These are phyloP conservation scores for Xiphophorus maculatus DNA, from an alignment of 2,113 vertebrate species.

Conservation along the genomic window DNA sequence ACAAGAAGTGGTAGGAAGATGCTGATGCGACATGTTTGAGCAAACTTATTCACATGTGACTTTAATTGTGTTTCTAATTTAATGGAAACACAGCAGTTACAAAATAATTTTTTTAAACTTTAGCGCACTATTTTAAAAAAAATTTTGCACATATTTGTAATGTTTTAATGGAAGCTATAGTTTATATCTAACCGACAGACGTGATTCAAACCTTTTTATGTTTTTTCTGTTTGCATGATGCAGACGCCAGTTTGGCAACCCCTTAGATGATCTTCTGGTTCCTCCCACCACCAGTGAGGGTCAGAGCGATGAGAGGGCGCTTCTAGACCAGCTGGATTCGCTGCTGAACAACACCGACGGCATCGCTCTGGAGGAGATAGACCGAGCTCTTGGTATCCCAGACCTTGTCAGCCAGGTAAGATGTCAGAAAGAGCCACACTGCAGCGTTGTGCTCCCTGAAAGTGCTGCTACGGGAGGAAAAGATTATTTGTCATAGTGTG, in stretches of 20 bases:
- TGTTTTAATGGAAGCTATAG: no score
- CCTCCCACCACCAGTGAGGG: constrained; percentile 89
- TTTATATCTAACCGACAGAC: not conserved
- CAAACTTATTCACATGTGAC: no score
- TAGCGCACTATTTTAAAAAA: no score
- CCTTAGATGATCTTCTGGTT: constrained; percentile 91
- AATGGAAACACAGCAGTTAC: no score
- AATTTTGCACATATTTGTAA: no score
- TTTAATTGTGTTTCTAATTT: no score
- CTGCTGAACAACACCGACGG: constrained; percentile 94
- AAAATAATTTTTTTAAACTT: no score
- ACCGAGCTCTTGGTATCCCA: constrained; percentile 95
- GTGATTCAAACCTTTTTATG: not conserved
- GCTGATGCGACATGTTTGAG: no score
- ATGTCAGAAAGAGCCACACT: not conserved
- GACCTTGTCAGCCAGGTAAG: constrained; percentile 95
- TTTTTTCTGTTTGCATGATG: constrained; percentile 2
- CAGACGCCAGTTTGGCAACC: constrained; percentile 74
- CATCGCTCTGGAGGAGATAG: constrained; percentile 94
- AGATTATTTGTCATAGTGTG: constrained; percentile 3
- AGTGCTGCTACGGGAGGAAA: not conserved
- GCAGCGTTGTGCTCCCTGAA: constrained; percentile 5
- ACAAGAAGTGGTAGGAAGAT: no score
- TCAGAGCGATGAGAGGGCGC: constrained; percentile 92
- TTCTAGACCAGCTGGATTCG: constrained; percentile 94